Conservation (phyloP, 2,888 invertebrate species). For the Drosophila maculinotata region DNA sequence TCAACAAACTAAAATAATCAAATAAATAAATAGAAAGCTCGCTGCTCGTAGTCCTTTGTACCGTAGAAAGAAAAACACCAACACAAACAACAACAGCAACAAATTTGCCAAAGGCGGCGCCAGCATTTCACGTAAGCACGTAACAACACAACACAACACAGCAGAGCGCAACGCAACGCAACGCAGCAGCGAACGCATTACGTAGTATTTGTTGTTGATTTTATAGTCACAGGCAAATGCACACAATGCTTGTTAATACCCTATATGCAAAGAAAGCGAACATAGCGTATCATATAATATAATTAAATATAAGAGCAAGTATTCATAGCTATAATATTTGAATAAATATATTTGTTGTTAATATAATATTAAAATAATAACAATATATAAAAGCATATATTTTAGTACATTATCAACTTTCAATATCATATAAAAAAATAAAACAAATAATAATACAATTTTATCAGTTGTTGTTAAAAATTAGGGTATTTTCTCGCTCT, state of each 20-base stretch:
- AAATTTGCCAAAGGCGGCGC: constrained; percentile 66
- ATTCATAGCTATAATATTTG: too few relatives aligned
- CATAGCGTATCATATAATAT: not conserved
- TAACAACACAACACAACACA: constrained; percentile 43
- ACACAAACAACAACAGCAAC: too few relatives aligned
- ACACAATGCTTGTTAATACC: constrained; percentile 18
- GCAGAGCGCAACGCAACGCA: not conserved
- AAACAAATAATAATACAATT: too few relatives aligned
- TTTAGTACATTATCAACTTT: too few relatives aligned
- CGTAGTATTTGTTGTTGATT: constrained; percentile 17
- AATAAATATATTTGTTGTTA: too few relatives aligned
- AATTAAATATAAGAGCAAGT: not conserved
- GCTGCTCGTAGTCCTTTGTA: constrained; percentile 34
- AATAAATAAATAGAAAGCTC: constrained; percentile 63
- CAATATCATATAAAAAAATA: too few relatives aligned
- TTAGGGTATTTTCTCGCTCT: constrained; percentile 1
- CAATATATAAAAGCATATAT: not conserved
- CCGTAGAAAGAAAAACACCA: constrained; percentile 39
- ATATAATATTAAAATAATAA: not conserved
- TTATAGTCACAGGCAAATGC: constrained; percentile 38
- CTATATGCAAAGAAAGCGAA: not conserved
- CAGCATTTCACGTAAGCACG: constrained; percentile 71
- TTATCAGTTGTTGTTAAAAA: too few relatives aligned
- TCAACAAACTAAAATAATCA: constrained; percentile 67
- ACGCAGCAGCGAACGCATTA: constrained; percentile 32